Evolutionary conservation across 1,140 invertebrate genomes (phyloP), one percentile per base, ranked within the genome.

Genomic region (Zaprionus gabonicus): DNA sequence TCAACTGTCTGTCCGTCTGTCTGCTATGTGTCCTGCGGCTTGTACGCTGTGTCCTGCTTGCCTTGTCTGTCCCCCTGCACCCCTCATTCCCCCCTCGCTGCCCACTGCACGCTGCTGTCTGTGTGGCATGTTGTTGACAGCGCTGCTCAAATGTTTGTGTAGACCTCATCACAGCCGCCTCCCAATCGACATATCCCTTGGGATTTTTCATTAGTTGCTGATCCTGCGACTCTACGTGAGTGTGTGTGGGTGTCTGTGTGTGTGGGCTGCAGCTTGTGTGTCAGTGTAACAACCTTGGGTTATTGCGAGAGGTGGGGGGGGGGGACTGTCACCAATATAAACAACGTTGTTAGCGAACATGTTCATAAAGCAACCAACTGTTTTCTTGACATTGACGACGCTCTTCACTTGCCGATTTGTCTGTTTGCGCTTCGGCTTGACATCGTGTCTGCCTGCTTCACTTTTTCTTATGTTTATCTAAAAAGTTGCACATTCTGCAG

Each of bases 51-150:
- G 41, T 38, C 36, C 49, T 63, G 4, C 23, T 20, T 17, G 20
- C 20, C 55, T 13, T 17, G 13, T 10, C 9, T 20, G 10, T 10
- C 9, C 12, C 6, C 20, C 17, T 2, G 5, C 3, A 17, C n/a
- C 1, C 10, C 10, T 9, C 0, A 0, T 20, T 20, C 9, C 12
- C 10, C 4, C 4, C 20, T 13, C n/a, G 0, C n/a, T 23, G 1
- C 15, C n/a, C 44, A 51, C 64, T 58, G 59, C 41, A 44, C 38
- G 59, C 44, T 41, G 59, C 63, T 57, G 64, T 63, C 66, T 78
- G 74, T 59, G 64, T 84, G 80, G 77, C 77, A 87, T 87, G 84
- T 66, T 87, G 83, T 83, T 87, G 83, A 88, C 80, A 87, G 81
- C 59, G 36, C 74, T 77, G 62, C 81, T 77, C 67, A 81, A 87